A percentile compares a stretch with the other conserved stretches of the same genome.
phyloP scores from a whole-genome alignment of 2,797 vertebrate species.

The Peromyscus attwateri region DNA sequence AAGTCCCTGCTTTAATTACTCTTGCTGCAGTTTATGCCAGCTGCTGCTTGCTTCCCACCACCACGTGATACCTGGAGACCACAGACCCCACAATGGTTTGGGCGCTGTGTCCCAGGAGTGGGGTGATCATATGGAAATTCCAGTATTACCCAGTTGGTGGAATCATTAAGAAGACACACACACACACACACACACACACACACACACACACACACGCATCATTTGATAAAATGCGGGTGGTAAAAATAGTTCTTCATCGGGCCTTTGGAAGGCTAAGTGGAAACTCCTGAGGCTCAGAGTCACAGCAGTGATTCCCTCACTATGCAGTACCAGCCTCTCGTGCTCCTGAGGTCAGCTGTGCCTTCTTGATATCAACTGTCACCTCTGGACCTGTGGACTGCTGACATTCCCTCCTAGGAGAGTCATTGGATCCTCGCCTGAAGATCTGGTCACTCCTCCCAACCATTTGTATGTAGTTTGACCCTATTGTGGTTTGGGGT shows the following conservation, averaged over 20 bases:
- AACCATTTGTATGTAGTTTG: not conserved
- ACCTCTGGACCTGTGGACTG: not conserved
- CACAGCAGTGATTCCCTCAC: not conserved
- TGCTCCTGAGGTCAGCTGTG: not conserved
- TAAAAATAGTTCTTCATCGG: not conserved
- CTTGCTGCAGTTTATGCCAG: not conserved
- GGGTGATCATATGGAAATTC: not conserved
- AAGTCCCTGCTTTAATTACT: conserved; percentile 57
- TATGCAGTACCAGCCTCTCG: not conserved
- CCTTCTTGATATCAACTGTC: not conserved
- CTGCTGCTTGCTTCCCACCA: not conserved
- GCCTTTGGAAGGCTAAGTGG: not conserved
- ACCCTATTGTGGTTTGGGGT: not conserved
- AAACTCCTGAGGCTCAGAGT: not conserved
- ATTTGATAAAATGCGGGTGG: not conserved
- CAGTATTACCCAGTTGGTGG: not conserved
- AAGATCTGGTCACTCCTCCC: not conserved
- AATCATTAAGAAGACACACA: not conserved
- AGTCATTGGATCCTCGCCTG: not conserved
- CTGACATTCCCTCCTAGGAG: not conserved
- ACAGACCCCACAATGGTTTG: not conserved
- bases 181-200: not conserved
- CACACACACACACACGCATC: not conserved
- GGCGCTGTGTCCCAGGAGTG: not conserved
- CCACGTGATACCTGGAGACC: not conserved